phyloP scores from a whole-genome alignment of 1,140 invertebrate genomes.

The Pseudomyrmex concolor region DNA sequence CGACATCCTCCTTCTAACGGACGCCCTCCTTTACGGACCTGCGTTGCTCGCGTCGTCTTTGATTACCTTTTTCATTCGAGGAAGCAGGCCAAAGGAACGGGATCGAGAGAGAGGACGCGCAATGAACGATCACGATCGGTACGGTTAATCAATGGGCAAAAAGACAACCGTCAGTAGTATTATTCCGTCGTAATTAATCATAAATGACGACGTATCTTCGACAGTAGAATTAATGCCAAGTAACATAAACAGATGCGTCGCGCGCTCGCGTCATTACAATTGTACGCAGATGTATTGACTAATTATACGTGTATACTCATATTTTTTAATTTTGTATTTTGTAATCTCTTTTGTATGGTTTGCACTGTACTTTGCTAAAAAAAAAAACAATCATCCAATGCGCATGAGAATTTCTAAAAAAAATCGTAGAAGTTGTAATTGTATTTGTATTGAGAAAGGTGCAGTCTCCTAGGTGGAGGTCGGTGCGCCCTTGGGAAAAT shows the following conservation, averaged over 20 bases:
- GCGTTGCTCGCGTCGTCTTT: slow-evolving; percentile 11
- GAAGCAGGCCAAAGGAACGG: slow-evolving; percentile 59
- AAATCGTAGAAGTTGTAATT: background rate
- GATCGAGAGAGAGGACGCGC: slow-evolving; percentile 41
- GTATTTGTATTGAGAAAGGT: background rate
- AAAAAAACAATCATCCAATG: slow-evolving; percentile 6
- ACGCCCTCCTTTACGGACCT: slow-evolving; percentile 36
- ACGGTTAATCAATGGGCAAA: slow-evolving; percentile 52
- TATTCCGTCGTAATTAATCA: slow-evolving; percentile 41
- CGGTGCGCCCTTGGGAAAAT: slow-evolving; percentile 70
- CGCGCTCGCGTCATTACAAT: background rate
- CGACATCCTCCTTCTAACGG: slow-evolving; percentile 57
- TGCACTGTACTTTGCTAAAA: background rate
- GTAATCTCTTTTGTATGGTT: background rate
- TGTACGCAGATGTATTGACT: background rate
- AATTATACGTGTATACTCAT: background rate
- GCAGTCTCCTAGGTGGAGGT: slow-evolving; percentile 48
- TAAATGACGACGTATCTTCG: background rate
- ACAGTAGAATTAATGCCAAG: background rate
- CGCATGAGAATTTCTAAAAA: background rate
- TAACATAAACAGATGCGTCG: background rate
- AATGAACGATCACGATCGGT: slow-evolving; percentile 51
- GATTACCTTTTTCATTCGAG: slow-evolving; percentile 55
- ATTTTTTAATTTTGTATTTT: too few species aligned
- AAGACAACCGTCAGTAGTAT: slow-evolving; percentile 34